A percentile compares a stretch with the other conserved stretches of the same genome.
Evolutionary conservation across 2,797 vertebrate species (phyloP).

Genomic region (Fundulus diaphanus): DNA sequence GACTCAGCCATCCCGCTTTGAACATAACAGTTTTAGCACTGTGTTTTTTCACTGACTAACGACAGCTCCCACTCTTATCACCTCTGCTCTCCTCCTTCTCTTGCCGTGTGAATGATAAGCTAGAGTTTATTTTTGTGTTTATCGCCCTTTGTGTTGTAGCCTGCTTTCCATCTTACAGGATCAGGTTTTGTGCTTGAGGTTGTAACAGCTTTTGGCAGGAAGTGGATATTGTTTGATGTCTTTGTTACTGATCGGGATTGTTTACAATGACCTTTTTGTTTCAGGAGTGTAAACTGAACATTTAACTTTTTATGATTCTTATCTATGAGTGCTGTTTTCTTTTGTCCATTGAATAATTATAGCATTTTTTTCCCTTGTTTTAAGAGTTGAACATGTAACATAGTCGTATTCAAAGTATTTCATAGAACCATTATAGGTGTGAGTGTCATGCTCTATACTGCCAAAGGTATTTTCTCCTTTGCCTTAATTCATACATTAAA

Average conservation of each 20-base stretch:
- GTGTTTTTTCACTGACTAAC: slow-evolving; percentile 44
- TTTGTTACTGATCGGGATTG: not conserved
- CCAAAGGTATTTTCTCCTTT: not conserved
- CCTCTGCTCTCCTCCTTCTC: slow-evolving; percentile 16
- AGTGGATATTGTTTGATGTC: not conserved
- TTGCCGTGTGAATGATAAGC: slow-evolving; percentile 23
- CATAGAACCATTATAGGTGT: not conserved
- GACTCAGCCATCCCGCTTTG: slow-evolving; percentile 22
- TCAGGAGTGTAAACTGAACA: not conserved
- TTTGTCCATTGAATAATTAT: not conserved
- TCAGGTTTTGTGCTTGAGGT: not conserved
- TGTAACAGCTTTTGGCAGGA: not conserved
- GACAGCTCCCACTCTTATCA: slow-evolving; percentile 22
- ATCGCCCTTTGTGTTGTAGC: not conserved
- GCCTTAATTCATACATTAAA: not conserved
- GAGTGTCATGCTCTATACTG: not conserved
- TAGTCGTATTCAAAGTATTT: not conserved
- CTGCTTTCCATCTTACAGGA: not conserved
- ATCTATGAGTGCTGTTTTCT: not conserved
- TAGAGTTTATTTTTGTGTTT: slow-evolving; percentile 13
- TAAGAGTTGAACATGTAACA: too few species aligned
- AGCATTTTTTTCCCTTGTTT: too few species aligned
- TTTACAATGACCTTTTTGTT: not conserved
- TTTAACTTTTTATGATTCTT: not conserved
- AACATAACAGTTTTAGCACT: slow-evolving; percentile 23